Evolutionary conservation across 2,797 vertebrate genomes (phyloP), one percentile per base, ranked within the genome.

Genomic region (Scomberomorus guttatus): DNA sequence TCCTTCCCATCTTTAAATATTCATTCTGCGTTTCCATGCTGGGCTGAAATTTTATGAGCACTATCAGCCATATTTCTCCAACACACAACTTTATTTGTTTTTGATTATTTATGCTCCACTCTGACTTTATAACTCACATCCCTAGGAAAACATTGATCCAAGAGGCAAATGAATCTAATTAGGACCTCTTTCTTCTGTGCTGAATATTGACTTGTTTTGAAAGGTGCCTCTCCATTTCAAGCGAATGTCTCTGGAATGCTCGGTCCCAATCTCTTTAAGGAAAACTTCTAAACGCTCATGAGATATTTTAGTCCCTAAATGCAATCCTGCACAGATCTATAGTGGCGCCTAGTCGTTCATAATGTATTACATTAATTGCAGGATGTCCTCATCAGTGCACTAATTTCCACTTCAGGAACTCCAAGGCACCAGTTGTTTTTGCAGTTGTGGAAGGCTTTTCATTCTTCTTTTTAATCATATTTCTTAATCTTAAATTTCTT

Each of bases 71-170:
- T 93, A 95, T 95, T 96, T 95, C 90, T 94, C 90, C 91, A 92
- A 96, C 93, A 94, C 91, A 92, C 92, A 94, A 95, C 95, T 95
- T 95, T 95, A 94, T 96, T 96, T 95, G 92, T 94, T 94, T 96
- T 95, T 94, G 93, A 95, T 95, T 95, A 94, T 96, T 95, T 95
- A 95, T 95, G 95, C 90, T 88, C 90, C 91, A 94, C 92, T 94
- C 91, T 81, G 93, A 94, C 93, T 94, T 94, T 95, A 94, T 94
- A 94, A 94, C 94, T 93, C 90, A 94, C 92, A 93, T 95, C 91
- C 93, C 93, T 93, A 91, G 93, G 93, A 95, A 95, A 94, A 92
- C 94, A 95, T 95, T 95, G 95, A 95, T 96, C 95, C 87, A 65
- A 88, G 93, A 92, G 93, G 94, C 93, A 95, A 95, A 95, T 94